Evolutionary conservation across 1,140 invertebrate species (phyloP), one percentile per base, ranked within the genome.

Genomic region (Drosophila jambulina): DNA sequence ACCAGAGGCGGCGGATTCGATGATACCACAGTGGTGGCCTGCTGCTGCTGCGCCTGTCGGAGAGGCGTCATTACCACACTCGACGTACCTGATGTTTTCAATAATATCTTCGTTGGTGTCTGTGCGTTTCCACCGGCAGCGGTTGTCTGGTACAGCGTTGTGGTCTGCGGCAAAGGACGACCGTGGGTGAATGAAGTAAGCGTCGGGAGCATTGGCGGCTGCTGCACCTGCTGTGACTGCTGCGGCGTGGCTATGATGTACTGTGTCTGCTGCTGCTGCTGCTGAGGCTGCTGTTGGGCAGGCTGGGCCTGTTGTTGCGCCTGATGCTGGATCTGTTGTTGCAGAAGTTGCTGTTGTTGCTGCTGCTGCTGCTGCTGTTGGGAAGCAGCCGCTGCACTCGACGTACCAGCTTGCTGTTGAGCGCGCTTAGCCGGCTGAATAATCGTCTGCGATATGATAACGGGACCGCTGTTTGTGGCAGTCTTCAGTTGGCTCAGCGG

Each of bases 361-460:
- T 69, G 60, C 10, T 70, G 78, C 10, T 78, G 82, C 85, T 91
- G 64, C 59, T 70, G 93, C 87, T 78, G 92, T 74, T 59, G 92
- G 4, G 78, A 48, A 46, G 58, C 82, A 61, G 93, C 69, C 19
- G 60, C 80, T 58, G 17, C 75, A 53, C 74, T 78, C 19, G 86
- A 88, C 36, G 84, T 78, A 32, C 68, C 83, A 19, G 75, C 84
- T 38, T 84, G 63, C 68, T 92, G 85, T 83, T 80, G 85, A 12
- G 93, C 75, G 5, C 90, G 79, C 61, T 92, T 92, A 8, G 91
- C 91, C 10, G 92, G 91, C 64, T 92, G 88, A 32, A 92, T 93
- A 34, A 92, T 92, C 53, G 92, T 92, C 51, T 92, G 91, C 12
- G 92, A 93, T 51, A 92, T 92, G 19, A 92, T 92, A 21, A 92